Evolutionary conservation across 2,797 vertebrate species (phyloP).

Genomic region (Coracias cyanogaster): DNA sequence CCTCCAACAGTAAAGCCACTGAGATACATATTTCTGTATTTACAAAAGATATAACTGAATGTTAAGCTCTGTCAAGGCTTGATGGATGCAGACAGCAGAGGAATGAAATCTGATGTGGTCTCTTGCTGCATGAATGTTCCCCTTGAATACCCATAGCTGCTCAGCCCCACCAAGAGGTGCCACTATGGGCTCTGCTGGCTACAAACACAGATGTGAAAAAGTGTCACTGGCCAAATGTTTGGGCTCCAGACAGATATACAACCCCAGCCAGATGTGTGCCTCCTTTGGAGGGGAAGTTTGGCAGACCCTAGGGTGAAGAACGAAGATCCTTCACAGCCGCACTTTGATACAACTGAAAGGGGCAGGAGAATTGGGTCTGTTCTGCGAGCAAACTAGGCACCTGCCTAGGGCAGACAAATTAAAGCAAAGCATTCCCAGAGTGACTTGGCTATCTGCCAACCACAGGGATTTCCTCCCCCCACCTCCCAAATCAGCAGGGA

Average conservation of each 20-base stretch:
- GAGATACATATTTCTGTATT: not conserved
- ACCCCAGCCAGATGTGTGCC: not conserved
- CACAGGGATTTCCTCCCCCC: not conserved
- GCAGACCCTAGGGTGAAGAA: not conserved
- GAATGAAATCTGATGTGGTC: not conserved
- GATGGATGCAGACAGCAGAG: not conserved
- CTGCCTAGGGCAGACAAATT: not conserved
- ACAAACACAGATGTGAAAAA: not conserved
- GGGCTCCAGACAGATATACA: not conserved
- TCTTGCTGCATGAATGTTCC: not conserved
- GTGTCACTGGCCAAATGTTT: not conserved
- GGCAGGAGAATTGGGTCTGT: not conserved
- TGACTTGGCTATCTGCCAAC: not conserved
- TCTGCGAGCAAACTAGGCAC: not conserved
- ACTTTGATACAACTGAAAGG: rapidly evolving
- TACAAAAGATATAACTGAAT: not conserved
- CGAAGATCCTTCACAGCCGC: not conserved
- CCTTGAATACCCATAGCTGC: not conserved
- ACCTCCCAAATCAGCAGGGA: not conserved
- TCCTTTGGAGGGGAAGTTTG: not conserved
- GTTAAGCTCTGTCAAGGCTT: not conserved
- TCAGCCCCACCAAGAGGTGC: not conserved
- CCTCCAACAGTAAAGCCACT: not conserved
- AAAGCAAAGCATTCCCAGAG: not conserved
- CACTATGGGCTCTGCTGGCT: not conserved